These are phyloP conservation scores for Climacteris rufus DNA, from an alignment of 2,113 vertebrate genomes.

Conservation along the genomic window DNA sequence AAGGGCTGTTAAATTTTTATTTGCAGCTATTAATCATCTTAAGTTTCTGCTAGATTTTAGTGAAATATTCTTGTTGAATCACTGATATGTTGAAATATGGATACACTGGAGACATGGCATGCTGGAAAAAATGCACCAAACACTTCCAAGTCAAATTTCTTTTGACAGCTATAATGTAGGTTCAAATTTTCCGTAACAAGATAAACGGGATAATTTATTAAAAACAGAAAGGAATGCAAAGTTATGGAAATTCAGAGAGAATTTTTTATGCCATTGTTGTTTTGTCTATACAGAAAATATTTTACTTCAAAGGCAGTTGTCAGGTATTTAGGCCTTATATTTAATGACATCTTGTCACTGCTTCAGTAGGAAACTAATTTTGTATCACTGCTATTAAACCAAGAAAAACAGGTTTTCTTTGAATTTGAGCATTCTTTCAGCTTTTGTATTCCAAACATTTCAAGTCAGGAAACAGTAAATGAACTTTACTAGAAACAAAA, in stretches of 20 bases:
- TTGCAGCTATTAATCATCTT: background rate
- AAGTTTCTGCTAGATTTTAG: background rate
- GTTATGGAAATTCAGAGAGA: background rate
- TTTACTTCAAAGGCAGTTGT: slow-evolving; percentile 2
- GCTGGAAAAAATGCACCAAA: background rate
- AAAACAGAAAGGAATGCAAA: slow-evolving; percentile 24
- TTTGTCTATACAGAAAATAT: slow-evolving; percentile 11
- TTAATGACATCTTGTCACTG: background rate
- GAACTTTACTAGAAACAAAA: background rate
- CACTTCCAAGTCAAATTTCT: background rate
- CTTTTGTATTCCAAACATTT: slow-evolving; percentile 26
- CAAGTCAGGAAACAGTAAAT: background rate
- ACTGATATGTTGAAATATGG: background rate
- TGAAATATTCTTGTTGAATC: background rate
- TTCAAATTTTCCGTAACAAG: background rate
- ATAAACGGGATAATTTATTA: background rate
- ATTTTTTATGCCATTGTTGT: background rate
- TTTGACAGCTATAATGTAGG: background rate
- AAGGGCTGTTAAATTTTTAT: background rate
- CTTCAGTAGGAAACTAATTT: slow-evolving; percentile 6
- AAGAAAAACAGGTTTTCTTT: slow-evolving; percentile 24
- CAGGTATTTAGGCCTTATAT: background rate
- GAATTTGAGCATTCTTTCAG: background rate
- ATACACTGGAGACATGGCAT: background rate
- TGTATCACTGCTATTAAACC: background rate